Evolutionary conservation across 1,140 invertebrate species (phyloP).

Genomic region (Euglossa dilemma): DNA sequence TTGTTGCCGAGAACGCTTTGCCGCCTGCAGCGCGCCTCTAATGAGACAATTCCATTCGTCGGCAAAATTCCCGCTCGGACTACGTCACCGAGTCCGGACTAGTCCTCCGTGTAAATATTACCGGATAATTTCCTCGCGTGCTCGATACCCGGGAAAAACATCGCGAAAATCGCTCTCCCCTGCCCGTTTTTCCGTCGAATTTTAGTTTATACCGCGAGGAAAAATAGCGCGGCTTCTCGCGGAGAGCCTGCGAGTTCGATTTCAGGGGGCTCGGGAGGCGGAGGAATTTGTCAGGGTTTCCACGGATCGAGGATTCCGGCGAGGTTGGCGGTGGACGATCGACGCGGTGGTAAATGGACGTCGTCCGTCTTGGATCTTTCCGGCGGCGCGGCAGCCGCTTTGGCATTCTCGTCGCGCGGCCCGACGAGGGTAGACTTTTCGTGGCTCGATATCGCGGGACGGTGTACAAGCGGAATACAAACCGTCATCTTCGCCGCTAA

Average conservation of each 20-base stretch:
- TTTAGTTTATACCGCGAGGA: too few species aligned
- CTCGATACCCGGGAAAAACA: too few species aligned
- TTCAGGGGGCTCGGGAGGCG: background rate
- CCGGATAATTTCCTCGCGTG: too few species aligned
- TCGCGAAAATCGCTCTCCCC: too few species aligned
- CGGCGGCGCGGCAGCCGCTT: background rate
- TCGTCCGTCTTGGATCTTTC: background rate
- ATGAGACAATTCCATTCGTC: constrained; percentile 53
- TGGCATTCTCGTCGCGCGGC: background rate
- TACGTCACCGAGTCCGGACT: background rate
- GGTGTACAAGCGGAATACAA: constrained; percentile 24
- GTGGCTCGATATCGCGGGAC: background rate
- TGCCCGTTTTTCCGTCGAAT: background rate
- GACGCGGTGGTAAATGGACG: background rate
- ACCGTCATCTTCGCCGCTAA: background rate
- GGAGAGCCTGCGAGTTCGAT: background rate
- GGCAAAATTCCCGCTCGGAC: background rate
- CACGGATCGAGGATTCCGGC: background rate
- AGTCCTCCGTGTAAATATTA: too few species aligned
- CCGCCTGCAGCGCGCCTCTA: constrained; percentile 13
- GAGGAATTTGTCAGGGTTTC: background rate
- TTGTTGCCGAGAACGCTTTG: constrained; percentile 41
- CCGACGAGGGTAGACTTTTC: background rate
- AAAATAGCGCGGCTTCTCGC: background rate
- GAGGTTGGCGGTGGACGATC: background rate